A percentile compares a stretch with the other conserved stretches of the same genome.
Evolutionary conservation across 2,113 vertebrate species (phyloP).

Genomic region (Chamaetylas fuelleborni): DNA sequence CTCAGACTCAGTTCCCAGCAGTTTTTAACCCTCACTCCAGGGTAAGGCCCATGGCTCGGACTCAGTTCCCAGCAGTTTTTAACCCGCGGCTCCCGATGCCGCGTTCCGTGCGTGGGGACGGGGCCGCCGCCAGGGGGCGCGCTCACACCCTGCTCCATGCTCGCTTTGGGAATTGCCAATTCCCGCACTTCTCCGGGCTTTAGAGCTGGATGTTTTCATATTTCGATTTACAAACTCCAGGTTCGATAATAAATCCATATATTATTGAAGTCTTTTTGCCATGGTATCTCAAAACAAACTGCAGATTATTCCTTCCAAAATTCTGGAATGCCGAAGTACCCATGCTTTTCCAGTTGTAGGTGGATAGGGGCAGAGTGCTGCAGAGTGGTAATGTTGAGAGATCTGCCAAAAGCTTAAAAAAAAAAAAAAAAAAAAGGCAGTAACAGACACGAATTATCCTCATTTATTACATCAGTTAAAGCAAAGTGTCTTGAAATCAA

Average conservation of each 20-base stretch:
- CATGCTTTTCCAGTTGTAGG: background rate
- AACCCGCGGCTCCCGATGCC: no score
- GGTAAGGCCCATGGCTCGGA: no score
- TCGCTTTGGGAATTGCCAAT: accelerated
- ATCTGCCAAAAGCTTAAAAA: background rate
- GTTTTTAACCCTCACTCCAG: no score
- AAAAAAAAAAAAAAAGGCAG: background rate
- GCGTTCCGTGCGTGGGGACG: accelerated
- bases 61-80: no score
- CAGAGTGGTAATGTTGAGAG: background rate
- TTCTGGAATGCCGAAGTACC: background rate
- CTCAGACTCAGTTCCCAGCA: no score
- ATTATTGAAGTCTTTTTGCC: background rate
- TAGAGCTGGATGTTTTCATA: background rate
- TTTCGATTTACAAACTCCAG: background rate
- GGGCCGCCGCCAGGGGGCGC: background rate
- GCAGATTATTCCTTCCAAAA: background rate
- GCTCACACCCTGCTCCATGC: accelerated
- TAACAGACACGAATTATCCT: background rate
- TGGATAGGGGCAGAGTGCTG: background rate
- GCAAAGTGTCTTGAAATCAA: background rate
- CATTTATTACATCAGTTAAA: background rate
- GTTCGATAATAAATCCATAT: background rate
- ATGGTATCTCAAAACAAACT: background rate
- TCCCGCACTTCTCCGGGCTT: accelerated